Evolutionary conservation across 2,888 invertebrate genomes (phyloP).

Genomic region (Pristionchus exspectatus): DNA sequence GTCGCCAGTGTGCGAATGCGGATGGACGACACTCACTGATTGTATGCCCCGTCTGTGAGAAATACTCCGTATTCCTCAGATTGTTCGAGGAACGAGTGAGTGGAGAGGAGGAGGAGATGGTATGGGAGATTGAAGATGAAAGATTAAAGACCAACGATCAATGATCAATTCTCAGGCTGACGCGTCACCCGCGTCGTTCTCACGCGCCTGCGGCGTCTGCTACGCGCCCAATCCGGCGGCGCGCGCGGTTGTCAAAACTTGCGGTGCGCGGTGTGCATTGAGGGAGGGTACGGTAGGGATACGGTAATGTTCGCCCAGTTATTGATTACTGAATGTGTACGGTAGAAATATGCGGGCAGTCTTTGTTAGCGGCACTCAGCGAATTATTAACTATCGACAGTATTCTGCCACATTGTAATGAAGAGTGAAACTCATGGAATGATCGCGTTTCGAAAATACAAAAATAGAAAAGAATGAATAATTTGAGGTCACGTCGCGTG

Average conservation of each 20-base stretch:
- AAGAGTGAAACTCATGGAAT: background rate
- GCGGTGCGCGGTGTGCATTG: background rate
- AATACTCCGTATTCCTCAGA: background rate
- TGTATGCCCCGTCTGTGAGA: background rate
- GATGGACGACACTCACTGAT: background rate
- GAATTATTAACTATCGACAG: background rate
- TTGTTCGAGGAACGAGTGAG: background rate
- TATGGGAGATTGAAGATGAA: background rate
- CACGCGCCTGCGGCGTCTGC: constrained; percentile 19
- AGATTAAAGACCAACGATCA: background rate
- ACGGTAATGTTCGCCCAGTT: background rate
- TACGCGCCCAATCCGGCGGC: constrained; percentile 5
- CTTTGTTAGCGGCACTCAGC: background rate
- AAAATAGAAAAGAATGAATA: background rate
- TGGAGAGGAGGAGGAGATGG: background rate
- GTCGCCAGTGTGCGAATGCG: background rate
- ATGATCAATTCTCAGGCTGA: background rate
- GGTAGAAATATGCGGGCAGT: background rate
- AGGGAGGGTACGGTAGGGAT: no score
- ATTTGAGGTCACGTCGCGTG: background rate
- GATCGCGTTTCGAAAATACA: background rate
- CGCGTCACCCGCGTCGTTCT: background rate
- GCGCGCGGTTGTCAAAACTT: background rate
- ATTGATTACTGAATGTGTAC: background rate
- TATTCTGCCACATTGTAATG: background rate